A percentile compares a stretch with the other conserved stretches of the same genome.
Conservation (phyloP, 2,797 vertebrate species). For the Danio albolineatus region DNA sequence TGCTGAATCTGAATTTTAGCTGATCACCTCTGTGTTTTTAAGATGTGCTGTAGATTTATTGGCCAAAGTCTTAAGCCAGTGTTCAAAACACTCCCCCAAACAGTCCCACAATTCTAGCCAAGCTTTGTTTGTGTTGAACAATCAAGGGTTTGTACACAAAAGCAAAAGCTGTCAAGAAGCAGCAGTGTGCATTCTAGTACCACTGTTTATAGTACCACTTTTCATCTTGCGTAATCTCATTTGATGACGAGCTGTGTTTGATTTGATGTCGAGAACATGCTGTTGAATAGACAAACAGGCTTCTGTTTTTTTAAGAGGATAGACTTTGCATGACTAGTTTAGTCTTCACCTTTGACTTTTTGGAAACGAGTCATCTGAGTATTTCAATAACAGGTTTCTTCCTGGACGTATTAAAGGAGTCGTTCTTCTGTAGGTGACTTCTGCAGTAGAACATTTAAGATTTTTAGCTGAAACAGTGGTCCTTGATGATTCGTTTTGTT, state of each 20-base stretch:
- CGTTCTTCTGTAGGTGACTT: neutral
- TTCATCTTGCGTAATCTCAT: constrained; percentile 22
- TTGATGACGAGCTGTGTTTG: constrained; percentile 4
- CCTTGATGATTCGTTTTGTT: no score
- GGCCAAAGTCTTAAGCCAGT: neutral
- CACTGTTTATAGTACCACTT: neutral
- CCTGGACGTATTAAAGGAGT: neutral
- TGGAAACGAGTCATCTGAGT: neutral
- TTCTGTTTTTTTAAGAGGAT: neutral
- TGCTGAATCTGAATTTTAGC: neutral
- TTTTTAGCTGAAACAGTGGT: neutral
- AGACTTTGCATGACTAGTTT: constrained; percentile 6
- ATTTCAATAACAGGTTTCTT: neutral
- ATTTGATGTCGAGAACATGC: constrained; percentile 11
- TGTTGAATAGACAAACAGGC: constrained; percentile 7
- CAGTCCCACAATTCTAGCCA: neutral
- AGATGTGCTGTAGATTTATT: no score
- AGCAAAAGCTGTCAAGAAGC: constrained; percentile 20
- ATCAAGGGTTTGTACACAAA: constrained; percentile 22
- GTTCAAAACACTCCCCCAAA: neutral
- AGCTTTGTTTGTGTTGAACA: neutral
- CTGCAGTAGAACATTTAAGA: neutral
- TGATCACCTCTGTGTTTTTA: neutral
- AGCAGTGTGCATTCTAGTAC: neutral
- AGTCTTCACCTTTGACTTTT: neutral